Base-by-base conservation (phyloP, 2,797 vertebrate genomes). In the Peromyscus attwateri region DNA sequence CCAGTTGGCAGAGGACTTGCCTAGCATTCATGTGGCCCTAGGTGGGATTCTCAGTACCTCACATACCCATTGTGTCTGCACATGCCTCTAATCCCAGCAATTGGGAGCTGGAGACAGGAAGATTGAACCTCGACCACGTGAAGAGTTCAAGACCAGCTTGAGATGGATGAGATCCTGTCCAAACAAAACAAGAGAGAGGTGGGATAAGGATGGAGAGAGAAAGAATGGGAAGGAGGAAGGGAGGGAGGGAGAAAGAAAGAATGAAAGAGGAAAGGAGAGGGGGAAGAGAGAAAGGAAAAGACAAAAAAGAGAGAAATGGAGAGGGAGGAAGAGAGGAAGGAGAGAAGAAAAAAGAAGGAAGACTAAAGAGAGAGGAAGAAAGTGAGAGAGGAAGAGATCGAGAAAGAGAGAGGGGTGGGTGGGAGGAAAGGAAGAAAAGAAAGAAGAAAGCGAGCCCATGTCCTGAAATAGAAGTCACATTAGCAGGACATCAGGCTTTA, bases 231-330 rank as follows among this genome's bases (percentile, higher is more conserved):
- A 13, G 3, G 43, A 31, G 13, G 16, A 5, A 82, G 21, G 17
- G n/a, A 57, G 16, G n/a, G 3, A 12, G 5, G 7, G 16, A 34
- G 79, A 12, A 34, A 0, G 31, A 6, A 13, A 4, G 2, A 21
- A 13, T 5, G n/a, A n/a, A n/a, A n/a, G n/a, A n/a, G n/a, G n/a
- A n/a, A n/a, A n/a, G 12, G 34, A 13, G 5, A 5, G 1, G 16
- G 13, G 4, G 66, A 34, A 37, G n/a, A 1, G 21, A 37, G 10
- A 23, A 2, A 13, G 21, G n/a, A n/a, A n/a, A n/a, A n/a, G n/a
- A n/a, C n/a, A n/a, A n/a, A n/a, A n/a, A n/a, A n/a, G n/a, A n/a
- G n/a, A n/a, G n/a, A n/a, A n/a, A n/a, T n/a, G n/a, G n/a, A n/a
- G n/a, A n/a, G n/a, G n/a, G n/a, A n/a, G n/a, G n/a, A n/a, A 34